These are phyloP conservation scores for Alcedo quadribrachys DNA, from an alignment of 2,797 vertebrate species.

Conservation along the genomic window DNA sequence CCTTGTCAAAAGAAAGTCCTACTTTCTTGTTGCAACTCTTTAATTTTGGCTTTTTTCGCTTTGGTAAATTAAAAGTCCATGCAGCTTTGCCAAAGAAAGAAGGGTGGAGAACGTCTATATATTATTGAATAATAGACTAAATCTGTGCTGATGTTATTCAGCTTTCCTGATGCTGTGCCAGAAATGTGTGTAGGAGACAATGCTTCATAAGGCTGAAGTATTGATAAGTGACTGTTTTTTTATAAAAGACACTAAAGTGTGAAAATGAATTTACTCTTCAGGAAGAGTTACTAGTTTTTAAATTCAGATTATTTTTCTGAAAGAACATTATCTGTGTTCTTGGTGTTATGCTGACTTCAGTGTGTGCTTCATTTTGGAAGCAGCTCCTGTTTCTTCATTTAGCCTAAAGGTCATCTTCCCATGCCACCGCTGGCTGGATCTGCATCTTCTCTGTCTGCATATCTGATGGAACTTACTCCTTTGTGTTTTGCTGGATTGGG, in stretches of 20 bases:
- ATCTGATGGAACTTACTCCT: conserved; percentile 14
- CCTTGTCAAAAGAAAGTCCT: not conserved
- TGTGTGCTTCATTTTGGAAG: not conserved
- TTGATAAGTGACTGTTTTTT: not conserved
- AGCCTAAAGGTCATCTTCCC: conserved; percentile 15
- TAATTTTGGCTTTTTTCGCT: not conserved
- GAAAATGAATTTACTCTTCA: not conserved
- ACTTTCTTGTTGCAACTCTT: not conserved
- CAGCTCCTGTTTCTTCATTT: not conserved
- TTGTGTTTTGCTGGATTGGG: conserved; percentile 18
- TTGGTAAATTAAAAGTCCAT: not conserved
- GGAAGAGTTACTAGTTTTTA: not conserved
- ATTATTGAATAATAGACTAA: not conserved
- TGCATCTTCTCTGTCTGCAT: not conserved
- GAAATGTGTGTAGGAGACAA: not conserved
- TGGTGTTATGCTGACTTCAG: not conserved
- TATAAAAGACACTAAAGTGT: not conserved
- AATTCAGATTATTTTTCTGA: not conserved
- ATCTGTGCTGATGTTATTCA: not conserved
- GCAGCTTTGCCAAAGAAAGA: not conserved
- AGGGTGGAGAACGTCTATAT: not conserved
- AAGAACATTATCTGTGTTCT: not conserved
- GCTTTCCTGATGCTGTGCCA: not conserved
- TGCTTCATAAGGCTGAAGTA: not conserved
- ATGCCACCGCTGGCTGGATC: not conserved